phyloP scores from a whole-genome alignment of 2,113 vertebrate species.

The Miniopterus natalensis region DNA sequence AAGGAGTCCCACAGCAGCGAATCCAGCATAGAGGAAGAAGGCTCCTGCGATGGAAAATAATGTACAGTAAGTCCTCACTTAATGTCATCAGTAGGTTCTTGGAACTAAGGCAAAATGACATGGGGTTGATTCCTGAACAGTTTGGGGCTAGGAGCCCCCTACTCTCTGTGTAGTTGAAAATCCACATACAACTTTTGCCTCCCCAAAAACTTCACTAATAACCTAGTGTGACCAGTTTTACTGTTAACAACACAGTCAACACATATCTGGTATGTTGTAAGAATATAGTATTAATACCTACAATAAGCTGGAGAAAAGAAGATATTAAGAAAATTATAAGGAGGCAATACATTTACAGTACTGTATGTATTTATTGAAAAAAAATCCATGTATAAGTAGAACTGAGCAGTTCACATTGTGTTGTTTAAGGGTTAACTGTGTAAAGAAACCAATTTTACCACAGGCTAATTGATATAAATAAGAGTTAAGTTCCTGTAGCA shows the following conservation, averaged over 20 bases:
- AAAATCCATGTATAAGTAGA: background rate
- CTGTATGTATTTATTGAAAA: background rate
- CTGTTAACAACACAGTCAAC: background rate
- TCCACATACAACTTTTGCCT: background rate
- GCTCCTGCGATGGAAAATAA: slow-evolving; percentile 90
- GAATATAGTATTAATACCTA: background rate
- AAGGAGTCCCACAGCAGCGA: slow-evolving; percentile 93
- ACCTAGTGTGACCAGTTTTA: background rate
- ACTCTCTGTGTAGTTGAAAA: background rate
- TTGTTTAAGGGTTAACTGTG: background rate
- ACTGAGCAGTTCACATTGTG: background rate
- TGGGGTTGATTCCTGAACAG: background rate
- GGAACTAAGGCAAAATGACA: background rate
- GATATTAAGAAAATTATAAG: background rate
- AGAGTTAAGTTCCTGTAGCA: background rate
- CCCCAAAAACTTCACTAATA: background rate
- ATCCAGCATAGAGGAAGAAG: slow-evolving; percentile 97
- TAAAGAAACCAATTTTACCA: background rate
- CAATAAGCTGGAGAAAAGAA: background rate
- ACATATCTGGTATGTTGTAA: background rate
- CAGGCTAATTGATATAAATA: background rate
- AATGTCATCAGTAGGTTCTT: background rate
- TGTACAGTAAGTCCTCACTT: background rate
- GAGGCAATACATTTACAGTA: background rate
- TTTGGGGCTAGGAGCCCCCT: background rate